Conservation (phyloP, 2,888 invertebrate species). For the Tipula unca region DNA sequence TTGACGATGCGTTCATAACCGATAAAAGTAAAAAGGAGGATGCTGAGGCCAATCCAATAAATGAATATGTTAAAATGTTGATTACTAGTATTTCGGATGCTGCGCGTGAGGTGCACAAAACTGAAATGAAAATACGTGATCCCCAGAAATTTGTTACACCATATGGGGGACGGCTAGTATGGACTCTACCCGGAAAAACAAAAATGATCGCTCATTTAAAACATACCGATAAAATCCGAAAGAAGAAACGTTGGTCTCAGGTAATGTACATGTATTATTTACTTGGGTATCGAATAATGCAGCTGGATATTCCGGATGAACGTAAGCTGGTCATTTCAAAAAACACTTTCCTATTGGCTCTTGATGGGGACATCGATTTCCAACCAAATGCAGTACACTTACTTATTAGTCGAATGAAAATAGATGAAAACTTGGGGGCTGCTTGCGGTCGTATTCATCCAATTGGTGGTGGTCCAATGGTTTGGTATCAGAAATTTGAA, state of each 20-base stretch:
- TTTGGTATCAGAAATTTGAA: slow-evolving; percentile 83
- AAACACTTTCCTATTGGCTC: slow-evolving; percentile 73
- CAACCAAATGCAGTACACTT: slow-evolving; percentile 69
- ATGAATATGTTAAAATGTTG: slow-evolving; percentile 68
- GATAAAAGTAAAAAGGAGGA: slow-evolving; percentile 39
- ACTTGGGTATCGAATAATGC: slow-evolving; percentile 70
- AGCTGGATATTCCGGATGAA: slow-evolving; percentile 42
- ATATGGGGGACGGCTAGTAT: slow-evolving; percentile 76
- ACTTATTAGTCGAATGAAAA: slow-evolving; percentile 79
- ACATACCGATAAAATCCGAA: slow-evolving; percentile 78
- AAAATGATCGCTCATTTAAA: slow-evolving; percentile 80
- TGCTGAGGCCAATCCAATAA: slow-evolving; percentile 61
- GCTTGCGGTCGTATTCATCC: slow-evolving; percentile 89
- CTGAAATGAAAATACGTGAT: slow-evolving; percentile 53
- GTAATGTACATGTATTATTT: slow-evolving; percentile 93
- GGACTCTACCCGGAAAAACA: slow-evolving; percentile 77
- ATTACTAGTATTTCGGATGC: slow-evolving; percentile 66
- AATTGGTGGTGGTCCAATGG: slow-evolving; percentile 70
- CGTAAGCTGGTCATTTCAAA: slow-evolving; percentile 60
- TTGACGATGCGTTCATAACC: slow-evolving; percentile 75
- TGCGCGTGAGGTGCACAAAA: slow-evolving; percentile 60
- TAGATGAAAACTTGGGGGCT: slow-evolving; percentile 69
- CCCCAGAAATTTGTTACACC: slow-evolving; percentile 73
- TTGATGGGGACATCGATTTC: slow-evolving; percentile 87
- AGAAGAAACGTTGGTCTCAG: slow-evolving; percentile 91